A percentile compares a stretch with the other conserved stretches of the same genome.
Conservation (phyloP, 2,797 vertebrate species). For the Acomys russatus region DNA sequence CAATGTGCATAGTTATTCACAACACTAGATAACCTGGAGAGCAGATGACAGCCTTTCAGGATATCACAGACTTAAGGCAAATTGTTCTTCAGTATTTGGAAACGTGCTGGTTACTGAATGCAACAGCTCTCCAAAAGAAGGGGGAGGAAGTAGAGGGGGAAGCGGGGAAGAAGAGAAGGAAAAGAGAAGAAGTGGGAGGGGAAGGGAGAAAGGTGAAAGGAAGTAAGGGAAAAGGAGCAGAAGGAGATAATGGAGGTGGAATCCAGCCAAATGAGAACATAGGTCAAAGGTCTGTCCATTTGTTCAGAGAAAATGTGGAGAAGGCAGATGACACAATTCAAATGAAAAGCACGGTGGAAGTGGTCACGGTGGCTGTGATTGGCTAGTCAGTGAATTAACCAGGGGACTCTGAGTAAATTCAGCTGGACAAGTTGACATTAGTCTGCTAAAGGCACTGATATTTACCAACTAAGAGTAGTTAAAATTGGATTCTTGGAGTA, state of each 20-base stretch:
- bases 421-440: slow-evolving; percentile 81
- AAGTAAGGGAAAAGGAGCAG: background rate
- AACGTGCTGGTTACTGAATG: background rate
- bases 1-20: slow-evolving; percentile 68
- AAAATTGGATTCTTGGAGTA: slow-evolving; percentile 79
- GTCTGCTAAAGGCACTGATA: slow-evolving; percentile 82
- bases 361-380: slow-evolving; percentile 73
- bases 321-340: slow-evolving; percentile 29
- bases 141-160: background rate
- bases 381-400: slow-evolving; percentile 80
- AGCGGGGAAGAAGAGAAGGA: rapidly evolving
- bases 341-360: slow-evolving; percentile 81
- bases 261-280: background rate
- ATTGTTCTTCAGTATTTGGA: background rate
- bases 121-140: background rate
- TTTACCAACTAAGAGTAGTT: slow-evolving; percentile 82
- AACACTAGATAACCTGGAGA: slow-evolving; percentile 74
- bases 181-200: background rate
- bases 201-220: rapidly evolving
- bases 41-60: slow-evolving; percentile 35
- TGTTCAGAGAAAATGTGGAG: background rate
- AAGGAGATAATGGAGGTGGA: background rate
- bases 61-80: slow-evolving; percentile 67
- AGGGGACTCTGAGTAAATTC: slow-evolving; percentile 79
- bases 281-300: background rate